Conservation (phyloP, 2,113 vertebrate genomes). For the Ochotona princeps region DNA sequence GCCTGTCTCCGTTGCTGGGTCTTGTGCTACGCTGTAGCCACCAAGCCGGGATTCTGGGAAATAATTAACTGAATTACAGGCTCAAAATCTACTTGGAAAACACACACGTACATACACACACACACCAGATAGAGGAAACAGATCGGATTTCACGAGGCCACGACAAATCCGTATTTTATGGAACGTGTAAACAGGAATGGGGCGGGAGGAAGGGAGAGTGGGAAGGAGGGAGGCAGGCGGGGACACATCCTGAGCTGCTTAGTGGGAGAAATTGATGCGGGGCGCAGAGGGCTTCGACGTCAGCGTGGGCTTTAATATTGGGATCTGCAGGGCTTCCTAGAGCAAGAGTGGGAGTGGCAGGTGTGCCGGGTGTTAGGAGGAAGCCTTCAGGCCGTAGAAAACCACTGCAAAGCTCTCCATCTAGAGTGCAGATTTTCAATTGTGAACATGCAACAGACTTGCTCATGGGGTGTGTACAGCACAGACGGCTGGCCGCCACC, state of each 20-base stretch:
- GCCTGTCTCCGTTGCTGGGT: constrained; percentile 33
- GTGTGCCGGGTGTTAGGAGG: background rate
- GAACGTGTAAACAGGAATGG: background rate
- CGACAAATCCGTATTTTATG: background rate
- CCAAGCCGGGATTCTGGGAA: background rate
- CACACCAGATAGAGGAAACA: background rate
- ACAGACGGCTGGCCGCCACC: background rate
- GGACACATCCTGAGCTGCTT: accelerated
- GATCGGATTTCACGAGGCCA: background rate
- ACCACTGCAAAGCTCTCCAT: background rate
- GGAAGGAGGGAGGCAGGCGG: accelerated
- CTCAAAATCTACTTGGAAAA: background rate
- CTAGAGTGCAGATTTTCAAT: background rate
- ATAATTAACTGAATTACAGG: constrained; percentile 54
- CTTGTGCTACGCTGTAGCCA: background rate
- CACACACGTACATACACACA: background rate
- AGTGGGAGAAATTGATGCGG: background rate
- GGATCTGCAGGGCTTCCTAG: background rate
- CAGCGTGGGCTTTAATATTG: background rate
- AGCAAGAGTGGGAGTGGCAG: too few relatives aligned
- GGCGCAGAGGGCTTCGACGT: accelerated
- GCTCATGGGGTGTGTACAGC: background rate
- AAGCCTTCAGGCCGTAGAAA: background rate
- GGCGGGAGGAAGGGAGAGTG: background rate
- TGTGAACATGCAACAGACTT: background rate